Conservation (phyloP, 2,113 vertebrate species). For the Sarotherodon lohbergeri region DNA sequence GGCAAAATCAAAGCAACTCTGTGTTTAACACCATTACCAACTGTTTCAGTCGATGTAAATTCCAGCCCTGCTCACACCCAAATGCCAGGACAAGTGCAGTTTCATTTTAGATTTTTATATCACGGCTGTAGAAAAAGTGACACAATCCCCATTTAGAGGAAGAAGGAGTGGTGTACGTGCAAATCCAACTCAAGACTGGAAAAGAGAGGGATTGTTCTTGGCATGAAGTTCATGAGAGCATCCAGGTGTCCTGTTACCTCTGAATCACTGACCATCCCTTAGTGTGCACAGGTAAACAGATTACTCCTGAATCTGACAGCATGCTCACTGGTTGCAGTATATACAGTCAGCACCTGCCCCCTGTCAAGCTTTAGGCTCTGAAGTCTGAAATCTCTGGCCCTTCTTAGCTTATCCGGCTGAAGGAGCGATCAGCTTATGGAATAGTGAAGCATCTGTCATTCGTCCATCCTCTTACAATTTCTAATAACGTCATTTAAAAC, state of each 20-base stretch:
- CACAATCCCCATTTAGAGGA: neutral
- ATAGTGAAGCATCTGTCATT: neutral
- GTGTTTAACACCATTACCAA: neutral
- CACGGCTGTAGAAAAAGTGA: neutral
- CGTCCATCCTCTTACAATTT: neutral
- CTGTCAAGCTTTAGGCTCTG: neutral
- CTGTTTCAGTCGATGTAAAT: neutral
- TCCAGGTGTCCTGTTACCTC: neutral
- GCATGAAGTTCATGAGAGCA: neutral
- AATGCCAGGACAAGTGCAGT: neutral
- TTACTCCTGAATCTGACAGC: neutral
- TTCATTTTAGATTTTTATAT: neutral
- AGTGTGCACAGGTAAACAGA: neutral
- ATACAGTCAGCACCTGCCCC: neutral
- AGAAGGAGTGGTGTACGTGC: neutral
- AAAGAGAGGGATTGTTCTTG: neutral
- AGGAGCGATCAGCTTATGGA: neutral
- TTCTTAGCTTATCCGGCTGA: neutral
- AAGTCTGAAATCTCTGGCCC: neutral
- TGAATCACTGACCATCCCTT: neutral
- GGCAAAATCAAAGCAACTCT: neutral
- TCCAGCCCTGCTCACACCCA: neutral
- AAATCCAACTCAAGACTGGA: neutral
- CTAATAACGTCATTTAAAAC: neutral
- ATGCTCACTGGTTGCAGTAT: neutral